Evolutionary conservation across 2,797 vertebrate species (phyloP), one percentile per base, ranked within the genome.

Genomic region (Acanthornis magna): DNA sequence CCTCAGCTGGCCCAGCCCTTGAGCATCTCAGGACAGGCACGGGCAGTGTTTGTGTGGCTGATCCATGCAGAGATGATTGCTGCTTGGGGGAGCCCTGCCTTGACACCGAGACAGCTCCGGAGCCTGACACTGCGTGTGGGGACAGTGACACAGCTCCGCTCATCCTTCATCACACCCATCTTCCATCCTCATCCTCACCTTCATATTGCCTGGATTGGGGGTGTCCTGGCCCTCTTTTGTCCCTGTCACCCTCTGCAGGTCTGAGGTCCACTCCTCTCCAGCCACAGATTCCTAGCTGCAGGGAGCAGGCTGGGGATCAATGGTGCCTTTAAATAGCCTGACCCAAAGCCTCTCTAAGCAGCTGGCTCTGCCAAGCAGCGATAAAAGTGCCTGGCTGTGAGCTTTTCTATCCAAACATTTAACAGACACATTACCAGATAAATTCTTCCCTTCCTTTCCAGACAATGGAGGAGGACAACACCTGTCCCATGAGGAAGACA

Each of bases 291-390:
- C 0, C 0, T 5, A 26, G 66, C n/a, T 9, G 12, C 85, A 58
- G 32, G 4, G 30, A 66, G 43, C 3, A 42, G 85, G 40, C 53
- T 78, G 79, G 43, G 62, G 93, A 93, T 95, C 85, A 95, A 42
- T 11, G 3, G 16, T 6, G 0, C 73, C 92, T 94, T 94, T 83
- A 95, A 94, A 94, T 78, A 96, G 66, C 90, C 83, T 6, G 1
- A 25, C 73, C 54, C 88, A 90, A 96, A 88, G 90, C 80, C 66
- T 94, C 66, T 86, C 90, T 88, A 77, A 94, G 92, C 90, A 81
- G 53, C 50, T 63, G 76, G 23, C 73, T 94, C 74, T 90, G 70
- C 38, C 58, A 47, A 78, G 83, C 54, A 84, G 42, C 0, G 2
- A n/a, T 21, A 57, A 83, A 91, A 88, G 61, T 50, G 30, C 42